Conservation (phyloP, 2,888 invertebrate species). For the Chalcosyrphus nemorum region DNA sequence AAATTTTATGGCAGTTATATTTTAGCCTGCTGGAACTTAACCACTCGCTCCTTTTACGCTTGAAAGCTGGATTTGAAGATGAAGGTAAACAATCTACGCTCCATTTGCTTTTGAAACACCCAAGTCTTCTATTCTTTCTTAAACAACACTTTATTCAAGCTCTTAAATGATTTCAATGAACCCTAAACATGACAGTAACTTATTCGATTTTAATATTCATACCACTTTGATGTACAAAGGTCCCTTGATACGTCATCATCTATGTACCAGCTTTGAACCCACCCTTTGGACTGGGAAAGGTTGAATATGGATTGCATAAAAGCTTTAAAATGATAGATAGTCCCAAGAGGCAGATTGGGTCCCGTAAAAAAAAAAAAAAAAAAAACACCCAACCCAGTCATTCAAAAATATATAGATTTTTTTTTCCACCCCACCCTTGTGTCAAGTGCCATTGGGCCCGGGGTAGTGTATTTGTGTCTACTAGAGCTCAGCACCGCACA, state of each 20-base stretch:
- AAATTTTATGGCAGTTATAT: no score
- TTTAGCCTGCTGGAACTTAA: no score
- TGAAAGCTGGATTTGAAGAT: no score
- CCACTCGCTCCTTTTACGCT: no score
- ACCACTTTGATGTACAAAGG: slow-evolving; percentile 42
- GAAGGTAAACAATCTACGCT: no score
- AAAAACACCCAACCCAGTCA: not conserved
- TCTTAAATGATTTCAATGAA: not conserved
- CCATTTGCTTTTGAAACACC: no score
- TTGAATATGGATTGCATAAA: slow-evolving; percentile 16
- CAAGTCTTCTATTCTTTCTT: no score
- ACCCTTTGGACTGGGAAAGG: not conserved
- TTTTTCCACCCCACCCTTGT: not conserved
- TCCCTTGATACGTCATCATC: slow-evolving; percentile 20
- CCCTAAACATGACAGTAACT: not conserved
- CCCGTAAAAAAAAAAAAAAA: not conserved
- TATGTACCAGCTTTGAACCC: not conserved
- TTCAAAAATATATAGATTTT: not conserved
- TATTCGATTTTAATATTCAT: slow-evolving; percentile 80
- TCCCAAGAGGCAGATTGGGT: slow-evolving; percentile 24
- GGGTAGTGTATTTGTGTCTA: not conserved
- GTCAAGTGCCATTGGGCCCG: not conserved
- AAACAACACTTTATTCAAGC: no score
- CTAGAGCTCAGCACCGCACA: not conserved
- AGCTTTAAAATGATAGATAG: slow-evolving; percentile 26